phyloP scores from a whole-genome alignment of 1,140 invertebrate genomes.

The Parasteatoda tepidariorum region DNA sequence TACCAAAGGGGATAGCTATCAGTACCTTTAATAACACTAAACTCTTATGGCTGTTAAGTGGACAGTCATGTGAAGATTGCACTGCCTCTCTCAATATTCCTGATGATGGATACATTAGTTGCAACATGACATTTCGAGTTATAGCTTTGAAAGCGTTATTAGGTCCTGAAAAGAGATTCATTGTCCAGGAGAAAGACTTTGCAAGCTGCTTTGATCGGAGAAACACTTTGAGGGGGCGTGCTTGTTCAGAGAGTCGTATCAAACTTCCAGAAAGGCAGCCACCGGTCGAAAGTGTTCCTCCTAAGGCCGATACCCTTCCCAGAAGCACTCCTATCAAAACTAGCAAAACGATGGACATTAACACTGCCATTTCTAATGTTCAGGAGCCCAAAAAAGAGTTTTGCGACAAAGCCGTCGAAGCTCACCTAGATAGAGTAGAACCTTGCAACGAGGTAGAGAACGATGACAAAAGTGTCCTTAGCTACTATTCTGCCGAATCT shows the following conservation, averaged over 20 bases:
- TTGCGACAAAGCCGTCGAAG: constrained; percentile 45
- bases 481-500: constrained; percentile 58
- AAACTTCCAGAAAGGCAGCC: constrained; percentile 43
- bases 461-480: constrained; percentile 61
- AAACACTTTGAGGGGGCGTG: constrained; percentile 7
- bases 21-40: constrained; percentile 53
- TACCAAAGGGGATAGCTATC: constrained; percentile 54
- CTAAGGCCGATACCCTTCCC: constrained; percentile 25
- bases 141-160: constrained; percentile 50
- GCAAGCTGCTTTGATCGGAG: constrained; percentile 48
- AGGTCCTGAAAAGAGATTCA: constrained; percentile 52
- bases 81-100: constrained; percentile 50
- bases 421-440: constrained; percentile 31
- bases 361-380: neutral
- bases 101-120: constrained; percentile 56
- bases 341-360: constrained; percentile 7
- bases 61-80: constrained; percentile 56
- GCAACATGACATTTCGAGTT: constrained; percentile 61
- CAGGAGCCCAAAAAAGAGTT: constrained; percentile 17
- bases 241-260: constrained; percentile 47
- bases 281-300: constrained; percentile 54
- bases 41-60: constrained; percentile 51
- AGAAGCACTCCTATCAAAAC: constrained; percentile 13
- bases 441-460: constrained; percentile 33
- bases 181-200: constrained; percentile 57